Evolutionary conservation across 2,797 vertebrate genomes (phyloP).

Genomic region (Acanthurus leucopareius): DNA sequence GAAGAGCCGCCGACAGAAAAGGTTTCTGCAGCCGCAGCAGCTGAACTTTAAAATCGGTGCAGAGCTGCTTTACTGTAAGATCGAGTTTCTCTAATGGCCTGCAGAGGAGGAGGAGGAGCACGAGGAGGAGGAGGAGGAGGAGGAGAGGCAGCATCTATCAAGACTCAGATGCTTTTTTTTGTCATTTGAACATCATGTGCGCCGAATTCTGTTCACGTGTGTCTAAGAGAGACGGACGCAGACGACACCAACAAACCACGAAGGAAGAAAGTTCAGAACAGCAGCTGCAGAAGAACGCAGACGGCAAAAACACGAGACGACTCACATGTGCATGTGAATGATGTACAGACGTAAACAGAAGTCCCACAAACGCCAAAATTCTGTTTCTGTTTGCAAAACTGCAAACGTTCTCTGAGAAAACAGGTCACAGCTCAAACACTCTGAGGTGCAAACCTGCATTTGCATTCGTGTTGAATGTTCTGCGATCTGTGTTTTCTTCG

Average conservation of each 20-base stretch:
- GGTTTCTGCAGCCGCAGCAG: background rate
- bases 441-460: no score
- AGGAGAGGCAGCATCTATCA: constrained; percentile 4
- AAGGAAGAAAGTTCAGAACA: background rate
- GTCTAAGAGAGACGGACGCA: background rate
- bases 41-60: background rate
- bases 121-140: background rate
- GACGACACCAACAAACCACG: background rate
- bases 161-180: constrained; percentile 9
- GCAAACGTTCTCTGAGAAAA: no score
- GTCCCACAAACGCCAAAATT: no score
- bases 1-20: background rate
- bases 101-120: background rate
- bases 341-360: no score
- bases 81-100: constrained; percentile 30
- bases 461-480: background rate
- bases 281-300: background rate
- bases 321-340: no score
- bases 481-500: background rate
- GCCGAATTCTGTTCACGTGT: constrained; percentile 16
- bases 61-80: constrained; percentile 10
- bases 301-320: background rate
- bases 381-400: no score
- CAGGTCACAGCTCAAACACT: no score
- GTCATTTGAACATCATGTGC: background rate